Evolutionary conservation across 2,888 invertebrate genomes (phyloP).

Genomic region (Aradus depressus): DNA sequence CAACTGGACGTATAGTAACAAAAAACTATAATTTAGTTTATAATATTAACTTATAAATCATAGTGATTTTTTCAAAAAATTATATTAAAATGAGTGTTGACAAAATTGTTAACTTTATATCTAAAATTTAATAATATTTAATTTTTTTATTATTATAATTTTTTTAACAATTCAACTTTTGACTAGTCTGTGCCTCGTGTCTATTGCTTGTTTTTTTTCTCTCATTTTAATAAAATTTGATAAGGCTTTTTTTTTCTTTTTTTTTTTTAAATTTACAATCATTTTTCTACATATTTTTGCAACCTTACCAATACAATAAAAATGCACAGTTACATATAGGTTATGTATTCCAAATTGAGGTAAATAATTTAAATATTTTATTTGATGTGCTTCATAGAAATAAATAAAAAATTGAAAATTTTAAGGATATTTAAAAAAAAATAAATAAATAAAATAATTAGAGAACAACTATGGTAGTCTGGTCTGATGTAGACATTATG

Average conservation of each 20-base stretch:
- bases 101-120: slow-evolving; percentile 15
- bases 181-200: slow-evolving; percentile 26
- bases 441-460: no score
- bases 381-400: no score
- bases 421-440: no score
- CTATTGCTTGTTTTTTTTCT: slow-evolving; percentile 22
- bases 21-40: slow-evolving; percentile 16
- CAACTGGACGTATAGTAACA: slow-evolving; percentile 27
- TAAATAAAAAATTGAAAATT: no score
- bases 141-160: slow-evolving; percentile 9
- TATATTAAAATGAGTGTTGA: slow-evolving; percentile 5
- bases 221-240: background rate
- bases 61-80: slow-evolving; percentile 9
- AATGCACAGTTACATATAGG: no score
- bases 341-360: no score
- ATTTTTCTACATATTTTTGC: no score
- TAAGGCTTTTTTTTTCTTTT: background rate
- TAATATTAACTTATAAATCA: slow-evolving; percentile 13
- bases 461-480: no score
- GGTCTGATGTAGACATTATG: no score
- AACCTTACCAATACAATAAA: no score
- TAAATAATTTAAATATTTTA: no score
- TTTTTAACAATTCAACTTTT: slow-evolving; percentile 14
- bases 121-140: slow-evolving; percentile 7
- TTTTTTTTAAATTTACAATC: no score